Evolutionary conservation across 2,113 vertebrate species (phyloP), one percentile per base, ranked within the genome.

Genomic region (Vanacampus margaritifer): DNA sequence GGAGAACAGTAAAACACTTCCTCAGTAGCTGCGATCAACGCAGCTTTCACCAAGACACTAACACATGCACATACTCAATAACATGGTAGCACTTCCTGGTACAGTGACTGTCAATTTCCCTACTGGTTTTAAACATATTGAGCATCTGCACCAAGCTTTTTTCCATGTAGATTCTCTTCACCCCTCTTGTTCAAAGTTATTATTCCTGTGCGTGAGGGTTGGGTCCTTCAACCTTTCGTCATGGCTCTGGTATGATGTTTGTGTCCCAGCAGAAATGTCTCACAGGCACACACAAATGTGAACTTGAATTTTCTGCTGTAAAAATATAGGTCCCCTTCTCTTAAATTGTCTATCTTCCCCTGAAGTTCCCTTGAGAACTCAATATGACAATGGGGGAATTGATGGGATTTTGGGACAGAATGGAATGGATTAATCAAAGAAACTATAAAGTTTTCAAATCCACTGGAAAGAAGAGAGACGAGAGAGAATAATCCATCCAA

Each of bases 281-380:
- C 65, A 5, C 32, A 66, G 59, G 64, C 64, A 71, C 53, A 63
- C 60, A 71, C 37, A 74, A 63, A 63, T 24, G 73, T 81, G 68
- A 70, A 69, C 71, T 73, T 76, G 78, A 68, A 80, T 82, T 78
- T 81, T 67, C 68, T 71, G 69, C 73, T 82, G 77, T 80, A 80
- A 83, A 74, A 64, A 64, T 79, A 86, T 83, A 67, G 69, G 68
- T 72, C 65, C 69, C 79, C 63, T 39, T 76, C 72, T 76, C 60
- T 62, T 43, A 17, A 35, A 59, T 37, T 59, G 19, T 21, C 2
- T 59, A 10, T 45, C 13, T 53, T 41, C 68, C 26, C 70, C 48
- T 76, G 37, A 14, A 75, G 53, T 69, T 71, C 48, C 39, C 62
- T 45, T 62, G 65, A 59, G 5, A 71, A 14, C 21, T 0, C 11